phyloP scores from a whole-genome alignment of 1,140 invertebrate genomes.

The Maniola jurtina region DNA sequence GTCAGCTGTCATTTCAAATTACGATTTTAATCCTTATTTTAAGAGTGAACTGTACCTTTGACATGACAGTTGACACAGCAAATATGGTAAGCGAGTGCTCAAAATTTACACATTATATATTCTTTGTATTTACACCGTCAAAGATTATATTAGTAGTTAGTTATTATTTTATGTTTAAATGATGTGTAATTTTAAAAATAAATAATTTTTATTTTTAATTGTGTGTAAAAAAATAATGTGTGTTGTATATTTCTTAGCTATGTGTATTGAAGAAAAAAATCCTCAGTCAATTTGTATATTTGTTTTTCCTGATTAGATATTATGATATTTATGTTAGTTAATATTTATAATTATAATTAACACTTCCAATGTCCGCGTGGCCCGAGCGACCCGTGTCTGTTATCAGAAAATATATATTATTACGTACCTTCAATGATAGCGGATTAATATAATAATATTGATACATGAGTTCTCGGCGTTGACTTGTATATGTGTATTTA shows the following conservation, averaged over 20 bases:
- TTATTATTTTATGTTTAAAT: background rate
- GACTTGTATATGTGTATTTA: conserved; percentile 74
- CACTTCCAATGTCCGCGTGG: conserved; percentile 41
- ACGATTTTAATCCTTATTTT: no score
- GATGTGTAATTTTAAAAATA: background rate
- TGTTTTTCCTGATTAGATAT: conserved; percentile 7
- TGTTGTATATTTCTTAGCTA: conserved; percentile 12
- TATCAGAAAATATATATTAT: conserved; percentile 56
- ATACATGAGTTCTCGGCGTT: conserved; percentile 60
- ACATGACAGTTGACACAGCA: no score
- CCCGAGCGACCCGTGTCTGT: conserved; percentile 55
- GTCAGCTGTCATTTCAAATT: no score
- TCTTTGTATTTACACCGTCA: conserved; percentile 13
- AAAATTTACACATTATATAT: background rate
- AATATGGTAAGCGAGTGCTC: no score
- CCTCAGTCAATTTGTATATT: conserved; percentile 29
- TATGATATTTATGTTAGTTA: conserved; percentile 11
- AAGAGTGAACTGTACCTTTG: no score
- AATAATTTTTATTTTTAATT: no score
- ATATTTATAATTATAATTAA: conserved; percentile 1
- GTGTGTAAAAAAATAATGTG: background rate
- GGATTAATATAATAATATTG: conserved; percentile 42
- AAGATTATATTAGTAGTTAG: background rate
- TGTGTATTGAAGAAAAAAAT: conserved; percentile 15
- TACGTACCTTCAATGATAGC: conserved; percentile 65